Percentiles rank a stretch among this genome's conserved stretches.
These are phyloP conservation scores for Diorhabda elongata DNA, from an alignment of 1,140 invertebrate species.

Conservation along the genomic window DNA sequence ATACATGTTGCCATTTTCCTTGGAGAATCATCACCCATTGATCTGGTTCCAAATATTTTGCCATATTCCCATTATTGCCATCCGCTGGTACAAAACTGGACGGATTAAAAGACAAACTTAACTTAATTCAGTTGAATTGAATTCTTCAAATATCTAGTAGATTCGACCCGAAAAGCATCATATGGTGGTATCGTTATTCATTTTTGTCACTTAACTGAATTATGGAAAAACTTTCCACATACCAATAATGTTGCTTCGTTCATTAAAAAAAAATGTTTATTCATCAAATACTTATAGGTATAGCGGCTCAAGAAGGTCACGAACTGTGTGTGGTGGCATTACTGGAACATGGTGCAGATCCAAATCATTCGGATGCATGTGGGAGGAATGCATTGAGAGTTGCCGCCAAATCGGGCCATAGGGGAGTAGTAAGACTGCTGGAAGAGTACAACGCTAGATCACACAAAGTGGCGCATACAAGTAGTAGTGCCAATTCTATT, in stretches of 20 bases:
- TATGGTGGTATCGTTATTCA: too few species aligned
- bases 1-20: too few species aligned
- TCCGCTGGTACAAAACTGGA: too few species aligned
- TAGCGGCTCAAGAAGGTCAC: constrained; percentile 85
- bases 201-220: too few species aligned
- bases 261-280: not conserved
- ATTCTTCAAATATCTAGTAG: not conserved
- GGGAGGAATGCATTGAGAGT: constrained; percentile 75
- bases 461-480: constrained; percentile 44
- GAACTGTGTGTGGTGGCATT: constrained; percentile 84
- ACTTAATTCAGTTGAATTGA: too few species aligned
- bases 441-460: constrained; percentile 51
- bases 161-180: too few species aligned
- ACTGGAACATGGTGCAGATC: constrained; percentile 85
- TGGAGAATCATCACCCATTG: too few species aligned
- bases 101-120: too few species aligned
- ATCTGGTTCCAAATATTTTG: too few species aligned
- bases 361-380: constrained; percentile 87
- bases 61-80: too few species aligned
- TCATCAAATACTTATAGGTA: constrained; percentile 51
- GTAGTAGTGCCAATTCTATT: constrained; percentile 59
- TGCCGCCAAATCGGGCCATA: constrained; percentile 72
- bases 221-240: too few species aligned
- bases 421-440: constrained; percentile 64
- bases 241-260: not conserved